Evolutionary conservation across 1,140 invertebrate genomes (phyloP).

Genomic region (Papilio xuthus): DNA sequence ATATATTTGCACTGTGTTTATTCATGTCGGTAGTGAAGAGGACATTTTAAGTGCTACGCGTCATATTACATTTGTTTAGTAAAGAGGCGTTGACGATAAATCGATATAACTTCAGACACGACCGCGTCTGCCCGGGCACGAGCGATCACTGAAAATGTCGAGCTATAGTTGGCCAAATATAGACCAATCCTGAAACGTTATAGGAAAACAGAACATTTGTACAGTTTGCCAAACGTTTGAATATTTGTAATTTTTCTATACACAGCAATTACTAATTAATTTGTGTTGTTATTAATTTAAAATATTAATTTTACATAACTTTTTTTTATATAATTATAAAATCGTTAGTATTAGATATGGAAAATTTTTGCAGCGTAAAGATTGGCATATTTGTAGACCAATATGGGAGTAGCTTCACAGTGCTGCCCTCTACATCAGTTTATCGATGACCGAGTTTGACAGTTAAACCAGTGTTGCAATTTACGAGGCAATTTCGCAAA

Average conservation of each 20-base stretch:
- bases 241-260: neutral
- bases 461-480: neutral
- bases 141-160: slow-evolving; percentile 54
- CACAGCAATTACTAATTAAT: neutral
- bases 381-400: neutral
- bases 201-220: neutral
- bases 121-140: slow-evolving; percentile 52
- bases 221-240: neutral
- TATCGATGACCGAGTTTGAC: slow-evolving; percentile 34
- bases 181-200: neutral
- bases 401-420: slow-evolving; percentile 6
- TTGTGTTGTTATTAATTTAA: neutral
- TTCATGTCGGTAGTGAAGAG: slow-evolving; percentile 46
- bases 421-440: slow-evolving; percentile 23
- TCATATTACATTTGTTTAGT: slow-evolving; percentile 47
- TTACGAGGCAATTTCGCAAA: neutral
- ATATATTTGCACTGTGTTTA: slow-evolving; percentile 48
- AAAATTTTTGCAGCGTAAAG: neutral
- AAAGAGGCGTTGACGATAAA: slow-evolving; percentile 38
- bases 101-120: slow-evolving; percentile 38
- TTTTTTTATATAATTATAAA: neutral
- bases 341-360: neutral
- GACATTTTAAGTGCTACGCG: slow-evolving; percentile 41
- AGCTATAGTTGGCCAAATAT: slow-evolving; percentile 39
- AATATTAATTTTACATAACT: neutral